phyloP scores from a whole-genome alignment of 2,113 vertebrate genomes.

The Leuciscus idus region DNA sequence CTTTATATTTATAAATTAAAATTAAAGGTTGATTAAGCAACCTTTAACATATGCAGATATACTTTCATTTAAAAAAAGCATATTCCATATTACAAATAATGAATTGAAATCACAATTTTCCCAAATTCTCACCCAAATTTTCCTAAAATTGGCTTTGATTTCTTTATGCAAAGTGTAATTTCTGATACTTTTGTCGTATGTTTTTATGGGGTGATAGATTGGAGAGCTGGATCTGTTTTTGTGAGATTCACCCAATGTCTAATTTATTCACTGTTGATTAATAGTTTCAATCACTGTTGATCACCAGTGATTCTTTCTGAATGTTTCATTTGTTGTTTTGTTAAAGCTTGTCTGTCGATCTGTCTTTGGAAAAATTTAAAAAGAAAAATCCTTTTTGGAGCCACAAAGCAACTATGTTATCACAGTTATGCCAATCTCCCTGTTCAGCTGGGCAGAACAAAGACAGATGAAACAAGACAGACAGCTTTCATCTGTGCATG shows the following conservation, averaged over 20 bases:
- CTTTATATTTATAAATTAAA: too few relatives aligned
- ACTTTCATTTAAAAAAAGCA: too few relatives aligned
- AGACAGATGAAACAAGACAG: conserved; percentile 37
- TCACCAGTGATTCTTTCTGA: conserved; percentile 30
- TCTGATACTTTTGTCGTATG: background rate
- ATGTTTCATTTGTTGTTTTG: conserved; percentile 23
- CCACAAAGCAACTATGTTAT: background rate
- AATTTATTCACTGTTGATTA: conserved; percentile 14
- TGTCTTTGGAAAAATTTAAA: conserved; percentile 21
- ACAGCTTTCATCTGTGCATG: conserved; percentile 41
- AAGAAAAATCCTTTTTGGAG: background rate
- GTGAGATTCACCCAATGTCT: background rate
- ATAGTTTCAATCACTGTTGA: background rate
- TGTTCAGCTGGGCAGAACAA: background rate
- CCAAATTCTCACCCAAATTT: background rate
- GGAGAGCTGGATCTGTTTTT: background rate
- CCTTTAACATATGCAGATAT: background rate
- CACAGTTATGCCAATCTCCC: background rate
- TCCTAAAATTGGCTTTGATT: background rate
- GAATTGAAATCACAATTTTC: background rate
- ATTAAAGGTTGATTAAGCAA: too few relatives aligned
- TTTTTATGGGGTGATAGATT: background rate
- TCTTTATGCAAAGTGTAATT: too few relatives aligned
- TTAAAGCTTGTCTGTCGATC: conserved; percentile 40
- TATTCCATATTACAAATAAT: too few relatives aligned